Percentiles rank a stretch among this genome's conserved stretches.
Evolutionary conservation across 2,113 vertebrate species (phyloP).

Genomic region (Plotosus lineatus): DNA sequence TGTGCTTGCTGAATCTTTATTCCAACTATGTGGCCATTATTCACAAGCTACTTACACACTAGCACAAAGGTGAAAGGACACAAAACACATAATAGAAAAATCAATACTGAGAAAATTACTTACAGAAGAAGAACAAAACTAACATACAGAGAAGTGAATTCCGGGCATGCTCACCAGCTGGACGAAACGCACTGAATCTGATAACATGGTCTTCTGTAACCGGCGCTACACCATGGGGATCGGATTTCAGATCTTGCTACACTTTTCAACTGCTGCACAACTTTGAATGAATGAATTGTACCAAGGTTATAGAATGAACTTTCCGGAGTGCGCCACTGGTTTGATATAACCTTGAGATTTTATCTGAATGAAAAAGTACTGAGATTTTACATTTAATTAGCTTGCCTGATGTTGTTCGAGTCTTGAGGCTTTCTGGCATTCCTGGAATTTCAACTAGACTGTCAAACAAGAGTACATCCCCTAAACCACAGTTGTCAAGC

Average conservation of each 20-base stretch:
- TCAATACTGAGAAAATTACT: constrained; percentile 26
- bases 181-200: constrained; percentile 17
- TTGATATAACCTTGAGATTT: no score
- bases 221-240: background rate
- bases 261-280: background rate
- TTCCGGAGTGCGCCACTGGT: background rate
- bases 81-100: constrained; percentile 33
- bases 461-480: background rate
- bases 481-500: background rate
- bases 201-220: constrained; percentile 16
- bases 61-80: background rate
- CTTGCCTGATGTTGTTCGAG: background rate
- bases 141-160: background rate
- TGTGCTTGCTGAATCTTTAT: background rate
- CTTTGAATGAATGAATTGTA: constrained; percentile 9
- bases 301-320: background rate
- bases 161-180: background rate
- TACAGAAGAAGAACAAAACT: constrained; percentile 1
- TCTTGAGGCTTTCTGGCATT: background rate
- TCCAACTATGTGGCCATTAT: constrained; percentile 39
- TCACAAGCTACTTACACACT: constrained; percentile 44
- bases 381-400: background rate
- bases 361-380: background rate
- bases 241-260: background rate
- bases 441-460: background rate